Percentiles rank a stretch among this genome's conserved stretches.
phyloP scores from a whole-genome alignment of 92 coral and sea anemone species.

The Diadumene lineata region DNA sequence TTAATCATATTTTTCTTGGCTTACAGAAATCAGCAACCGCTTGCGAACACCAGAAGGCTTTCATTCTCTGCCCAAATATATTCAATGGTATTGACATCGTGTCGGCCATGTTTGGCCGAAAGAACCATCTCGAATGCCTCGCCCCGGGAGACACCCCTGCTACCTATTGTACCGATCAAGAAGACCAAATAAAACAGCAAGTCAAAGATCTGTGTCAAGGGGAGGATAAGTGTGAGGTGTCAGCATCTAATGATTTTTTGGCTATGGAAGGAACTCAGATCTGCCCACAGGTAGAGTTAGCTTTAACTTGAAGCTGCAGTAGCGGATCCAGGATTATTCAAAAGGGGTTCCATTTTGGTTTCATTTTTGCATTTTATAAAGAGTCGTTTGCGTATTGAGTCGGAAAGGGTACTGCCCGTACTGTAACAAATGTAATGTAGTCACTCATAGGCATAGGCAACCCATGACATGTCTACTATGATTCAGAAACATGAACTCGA shows the following conservation, averaged over 20 bases:
- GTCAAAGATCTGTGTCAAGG: constrained; percentile 83
- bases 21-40: constrained; percentile 64
- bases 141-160: constrained; percentile 62
- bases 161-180: constrained; percentile 68
- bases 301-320: no score
- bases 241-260: constrained; percentile 76
- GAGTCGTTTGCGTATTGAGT: no score
- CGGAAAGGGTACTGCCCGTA: no score
- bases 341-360: no score
- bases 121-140: constrained; percentile 64
- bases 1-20: neutral
- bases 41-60: constrained; percentile 90
- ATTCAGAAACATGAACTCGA: no score
- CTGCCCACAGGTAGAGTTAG: no score
- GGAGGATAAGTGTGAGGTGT: constrained; percentile 70
- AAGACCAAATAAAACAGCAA: constrained; percentile 45
- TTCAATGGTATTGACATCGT: constrained; percentile 62
- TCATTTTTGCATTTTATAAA: no score
- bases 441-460: no score
- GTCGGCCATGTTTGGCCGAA: constrained; percentile 80
- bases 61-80: constrained; percentile 66
- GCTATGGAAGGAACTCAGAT: constrained; percentile 83
- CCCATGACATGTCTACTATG: no score
- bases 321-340: no score
- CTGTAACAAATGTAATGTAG: no score